Percentiles rank a stretch among this genome's conserved stretches.
Evolutionary conservation across 2,113 vertebrate genomes (phyloP).

Genomic region (Coreoperca whiteheadi): DNA sequence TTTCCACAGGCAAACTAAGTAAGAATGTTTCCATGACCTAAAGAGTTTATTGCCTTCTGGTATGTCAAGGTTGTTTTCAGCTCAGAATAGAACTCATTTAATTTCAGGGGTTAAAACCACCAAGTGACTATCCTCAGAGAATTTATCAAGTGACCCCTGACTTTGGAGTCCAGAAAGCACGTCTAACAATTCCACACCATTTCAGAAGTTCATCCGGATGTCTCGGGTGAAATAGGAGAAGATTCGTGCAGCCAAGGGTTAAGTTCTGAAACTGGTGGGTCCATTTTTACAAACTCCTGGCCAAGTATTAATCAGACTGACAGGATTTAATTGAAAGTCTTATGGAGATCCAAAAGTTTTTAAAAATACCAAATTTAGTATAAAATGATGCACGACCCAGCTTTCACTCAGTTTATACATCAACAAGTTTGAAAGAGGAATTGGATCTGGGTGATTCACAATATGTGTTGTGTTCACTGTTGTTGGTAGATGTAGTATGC

Average conservation of each 20-base stretch:
- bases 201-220: neutral
- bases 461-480: neutral
- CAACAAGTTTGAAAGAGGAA: neutral
- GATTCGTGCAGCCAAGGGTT: neutral
- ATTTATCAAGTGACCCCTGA: neutral
- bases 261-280: slow-evolving; percentile 4
- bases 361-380: neutral
- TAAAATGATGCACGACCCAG: neutral
- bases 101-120: neutral
- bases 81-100: neutral
- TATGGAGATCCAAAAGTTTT: neutral
- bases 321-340: neutral
- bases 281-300: neutral
- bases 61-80: neutral
- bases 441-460: neutral
- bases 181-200: neutral
- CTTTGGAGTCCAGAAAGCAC: neutral
- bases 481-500: neutral
- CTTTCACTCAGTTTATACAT: neutral
- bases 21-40: neutral
- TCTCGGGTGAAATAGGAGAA: neutral
- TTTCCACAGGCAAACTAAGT: neutral
- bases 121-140: neutral
- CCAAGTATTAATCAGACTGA: neutral
- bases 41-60: neutral